Evolutionary conservation across 2,113 vertebrate species (phyloP).

Genomic region (Spermophilus dauricus): DNA sequence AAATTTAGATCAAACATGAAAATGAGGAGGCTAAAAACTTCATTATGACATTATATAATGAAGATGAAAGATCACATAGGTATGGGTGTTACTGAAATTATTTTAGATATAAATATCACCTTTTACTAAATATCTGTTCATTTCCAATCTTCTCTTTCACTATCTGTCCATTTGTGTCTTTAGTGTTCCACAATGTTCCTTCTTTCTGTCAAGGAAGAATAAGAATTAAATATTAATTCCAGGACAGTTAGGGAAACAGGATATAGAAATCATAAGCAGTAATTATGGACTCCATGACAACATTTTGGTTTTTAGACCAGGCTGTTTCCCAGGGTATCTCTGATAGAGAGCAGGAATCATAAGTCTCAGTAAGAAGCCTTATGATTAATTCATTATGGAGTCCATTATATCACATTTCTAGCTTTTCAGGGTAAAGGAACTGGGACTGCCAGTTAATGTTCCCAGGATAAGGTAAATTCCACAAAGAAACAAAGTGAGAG

Average conservation of each 20-base stretch:
- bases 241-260: too few relatives aligned
- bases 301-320: neutral
- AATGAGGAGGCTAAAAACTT: neutral
- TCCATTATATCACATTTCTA: neutral
- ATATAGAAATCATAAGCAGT: too few relatives aligned
- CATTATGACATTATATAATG: neutral
- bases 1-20: neutral
- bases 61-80: neutral
- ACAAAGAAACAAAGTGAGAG: neutral
- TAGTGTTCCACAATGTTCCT: neutral
- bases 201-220: neutral
- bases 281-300: neutral
- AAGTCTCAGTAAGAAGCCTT: neutral
- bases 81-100: neutral
- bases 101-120: too few relatives aligned
- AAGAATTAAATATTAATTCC: neutral
- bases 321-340: neutral
- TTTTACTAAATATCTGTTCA: neutral
- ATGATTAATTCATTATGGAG: too few relatives aligned
- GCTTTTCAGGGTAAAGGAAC: neutral
- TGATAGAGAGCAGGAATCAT: neutral
- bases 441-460: neutral
- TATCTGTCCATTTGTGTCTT: neutral
- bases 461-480: neutral
- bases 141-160: too few relatives aligned